Percentiles rank a stretch among this genome's conserved stretches.
Evolutionary conservation across 1,140 invertebrate species (phyloP).

Genomic region (Meloidogyne exigua): DNA sequence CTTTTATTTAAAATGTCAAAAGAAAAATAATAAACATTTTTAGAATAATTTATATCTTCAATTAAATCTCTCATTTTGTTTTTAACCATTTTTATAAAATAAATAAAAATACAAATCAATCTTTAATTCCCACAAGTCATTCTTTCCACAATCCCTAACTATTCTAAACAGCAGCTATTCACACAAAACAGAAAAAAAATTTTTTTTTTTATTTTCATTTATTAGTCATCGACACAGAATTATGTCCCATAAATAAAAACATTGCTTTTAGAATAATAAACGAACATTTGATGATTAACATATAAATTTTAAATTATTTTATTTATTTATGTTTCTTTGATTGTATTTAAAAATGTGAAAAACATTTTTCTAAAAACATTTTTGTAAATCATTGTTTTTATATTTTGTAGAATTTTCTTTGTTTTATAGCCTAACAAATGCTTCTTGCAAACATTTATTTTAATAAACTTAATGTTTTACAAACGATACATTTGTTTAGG

Average conservation of each 20-base stretch:
- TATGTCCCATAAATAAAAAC: constrained; percentile 4
- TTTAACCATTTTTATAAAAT: neutral
- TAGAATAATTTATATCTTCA: neutral
- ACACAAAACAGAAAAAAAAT: neutral
- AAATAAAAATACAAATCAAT: neutral
- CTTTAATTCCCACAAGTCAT: constrained; percentile 4
- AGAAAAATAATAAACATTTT: neutral
- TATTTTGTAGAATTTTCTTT: too few relatives aligned
- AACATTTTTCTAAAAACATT: neutral
- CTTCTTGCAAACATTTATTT: too few relatives aligned
- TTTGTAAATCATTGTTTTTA: too few relatives aligned
- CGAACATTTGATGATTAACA: neutral
- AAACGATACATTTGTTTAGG: too few relatives aligned
- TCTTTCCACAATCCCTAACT: neutral
- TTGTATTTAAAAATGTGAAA: neutral
- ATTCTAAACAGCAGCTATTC: constrained; percentile 1
- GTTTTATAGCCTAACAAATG: too few relatives aligned
- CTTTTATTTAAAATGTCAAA: too few relatives aligned
- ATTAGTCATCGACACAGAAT: neutral
- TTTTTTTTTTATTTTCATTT: neutral
- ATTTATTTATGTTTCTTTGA: neutral
- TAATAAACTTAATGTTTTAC: too few relatives aligned
- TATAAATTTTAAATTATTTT: neutral
- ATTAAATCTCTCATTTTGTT: neutral
- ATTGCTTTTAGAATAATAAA: neutral